Evolutionary conservation across 2,888 invertebrate genomes (phyloP), one percentile per base, ranked within the genome.

Genomic region (Cerceris ruficornis): DNA sequence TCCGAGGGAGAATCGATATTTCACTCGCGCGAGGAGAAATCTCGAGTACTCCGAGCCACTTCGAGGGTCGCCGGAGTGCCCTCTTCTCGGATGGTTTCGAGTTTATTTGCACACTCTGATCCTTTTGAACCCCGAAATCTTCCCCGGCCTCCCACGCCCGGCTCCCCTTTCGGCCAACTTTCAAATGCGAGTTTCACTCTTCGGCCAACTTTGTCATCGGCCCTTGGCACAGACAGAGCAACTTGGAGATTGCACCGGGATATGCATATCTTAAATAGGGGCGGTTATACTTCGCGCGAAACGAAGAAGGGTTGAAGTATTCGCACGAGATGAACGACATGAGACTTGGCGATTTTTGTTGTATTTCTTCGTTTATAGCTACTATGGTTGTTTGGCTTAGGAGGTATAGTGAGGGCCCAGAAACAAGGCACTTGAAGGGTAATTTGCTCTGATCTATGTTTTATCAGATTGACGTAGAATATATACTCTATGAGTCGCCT

Each of bases 1-100:
- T 86, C 87, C 77, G 69, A 66, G 81, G 57, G 52, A 59, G 67
- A 80, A 82, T 82, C 77, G 69, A 78, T 82, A 80, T 82, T 75
- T 77, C 74, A 72, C 57, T 57, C 28, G 43, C 52, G 42, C 39
- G 43, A 42, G 43, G 65, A 65, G 77, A 80, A 69, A 59, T 75
- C 71, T 68, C 60, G 60, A 61, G 59, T 49, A 54, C 66, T 69
- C 14, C 66, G 52, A 70, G 52, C 60, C 77, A 77, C 72, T 77
- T 59, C 58, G 72, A 42, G 54, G 42, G 61, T 14, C 58, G 46
- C 41, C 61, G 71, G 64, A 69, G 61, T 57, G 69, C 65, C 60
- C 66, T 54, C 69, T 64, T 62, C 67, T 28, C 52, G 64, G 46
- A 61, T 28, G 70, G 75, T 76, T 73, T 76, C 71, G 66, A 76